Evolutionary conservation across 2,797 vertebrate genomes (phyloP), one percentile per base, ranked within the genome.

Genomic region (Cyclopterus lumpus): DNA sequence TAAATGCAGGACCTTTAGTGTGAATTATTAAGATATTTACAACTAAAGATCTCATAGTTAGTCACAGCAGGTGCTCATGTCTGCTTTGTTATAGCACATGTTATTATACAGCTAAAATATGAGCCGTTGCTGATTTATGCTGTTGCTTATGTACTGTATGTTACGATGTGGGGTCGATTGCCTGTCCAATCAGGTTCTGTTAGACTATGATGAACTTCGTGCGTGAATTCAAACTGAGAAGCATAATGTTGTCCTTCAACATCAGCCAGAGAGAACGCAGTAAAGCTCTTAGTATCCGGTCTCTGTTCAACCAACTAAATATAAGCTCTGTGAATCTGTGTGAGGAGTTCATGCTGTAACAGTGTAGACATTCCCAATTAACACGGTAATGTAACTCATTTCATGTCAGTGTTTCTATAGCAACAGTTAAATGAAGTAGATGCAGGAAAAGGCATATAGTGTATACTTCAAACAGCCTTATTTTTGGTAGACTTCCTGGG

Each of bases 401-500:
- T 8, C 0, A 61, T 38, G 15, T 46, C 20, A 24, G 10, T 6
- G 22, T 44, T 49, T 51, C 3, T 30, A 40, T 32, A n/a, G 4
- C 30, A 12, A 1, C 38, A n/a, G 22, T 65, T 26, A 40, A 36
- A 61, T 61, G 6, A 4, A 61, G 38, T 70, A 18, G 34, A 54
- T 8, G 60, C 58, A 71, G 53, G 59, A 66, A 78, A 42, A 67
- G 34, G 22, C 32, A 30, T 10, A 14, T 6, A 38, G 7, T 28
- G 40, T 44, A 16, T 58, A 36, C 9, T 7, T 48, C 55, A 65
- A 44, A 22, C 18, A 42, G 38, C 20, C 22, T 76, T 68, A 36
- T 46, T 65, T 60, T 66, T 65, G 44, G 54, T n/a, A 4, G 11
- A 63, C 60, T 68, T 53, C 57, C 36, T 62, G 11, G 4, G 26